Evolutionary conservation across 2,797 vertebrate species (phyloP).

Genomic region (Lithobates pipiens): DNA sequence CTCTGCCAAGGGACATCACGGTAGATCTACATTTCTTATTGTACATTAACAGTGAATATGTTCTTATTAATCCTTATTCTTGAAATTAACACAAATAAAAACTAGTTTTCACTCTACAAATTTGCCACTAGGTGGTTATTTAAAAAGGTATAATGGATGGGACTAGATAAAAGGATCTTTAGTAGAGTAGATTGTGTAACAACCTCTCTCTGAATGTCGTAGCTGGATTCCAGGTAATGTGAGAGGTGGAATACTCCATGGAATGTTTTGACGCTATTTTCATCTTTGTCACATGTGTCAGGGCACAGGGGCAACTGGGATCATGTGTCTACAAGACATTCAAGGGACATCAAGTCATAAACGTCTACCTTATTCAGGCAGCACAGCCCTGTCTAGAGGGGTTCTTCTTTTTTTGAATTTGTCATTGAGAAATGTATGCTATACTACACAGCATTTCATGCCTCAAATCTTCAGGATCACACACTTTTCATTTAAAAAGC

Average conservation of each 20-base stretch:
- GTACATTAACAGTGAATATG: too few species aligned
- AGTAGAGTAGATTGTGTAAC: conserved; percentile 50
- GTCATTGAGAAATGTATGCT: not conserved
- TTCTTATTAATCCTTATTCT: not conserved
- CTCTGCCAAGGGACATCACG: too few species aligned
- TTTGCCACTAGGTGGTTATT: not conserved
- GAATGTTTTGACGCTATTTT: conserved; percentile 64
- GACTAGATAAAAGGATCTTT: conserved; percentile 15
- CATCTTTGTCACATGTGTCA: conserved; percentile 59
- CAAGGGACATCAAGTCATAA: conserved; percentile 50
- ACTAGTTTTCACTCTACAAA: not conserved
- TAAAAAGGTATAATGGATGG: not conserved
- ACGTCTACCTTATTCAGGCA: conserved; percentile 25
- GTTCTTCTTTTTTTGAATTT: not conserved
- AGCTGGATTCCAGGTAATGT: conserved; percentile 58
- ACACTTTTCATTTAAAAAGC: not conserved
- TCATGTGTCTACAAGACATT: conserved; percentile 51
- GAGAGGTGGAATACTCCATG: conserved; percentile 54
- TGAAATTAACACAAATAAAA: not conserved
- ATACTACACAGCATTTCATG: not conserved
- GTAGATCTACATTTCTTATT: too few species aligned
- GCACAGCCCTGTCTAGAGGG: conserved; percentile 6
- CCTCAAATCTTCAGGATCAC: too few species aligned
- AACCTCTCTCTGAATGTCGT: conserved; percentile 33
- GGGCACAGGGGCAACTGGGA: conserved; percentile 31